A percentile compares a stretch with the other conserved stretches of the same genome.
Evolutionary conservation across 1,140 invertebrate species (phyloP).

Genomic region (Halictus rubicundus): DNA sequence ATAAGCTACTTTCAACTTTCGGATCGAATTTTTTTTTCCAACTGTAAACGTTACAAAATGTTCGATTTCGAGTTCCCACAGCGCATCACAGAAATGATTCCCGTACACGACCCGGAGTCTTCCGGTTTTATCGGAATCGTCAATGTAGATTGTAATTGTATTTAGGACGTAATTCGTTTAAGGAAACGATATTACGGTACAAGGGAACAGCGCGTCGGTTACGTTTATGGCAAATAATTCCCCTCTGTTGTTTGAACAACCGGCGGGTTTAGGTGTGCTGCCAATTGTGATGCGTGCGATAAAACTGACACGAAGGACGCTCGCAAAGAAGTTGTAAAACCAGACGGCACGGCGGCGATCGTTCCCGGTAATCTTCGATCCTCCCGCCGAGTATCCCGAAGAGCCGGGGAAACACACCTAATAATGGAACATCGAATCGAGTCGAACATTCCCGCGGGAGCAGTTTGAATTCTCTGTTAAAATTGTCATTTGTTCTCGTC

Average conservation of each 20-base stretch:
- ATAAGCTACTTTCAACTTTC: too few species aligned
- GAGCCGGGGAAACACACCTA: background rate
- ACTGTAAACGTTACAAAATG: too few species aligned
- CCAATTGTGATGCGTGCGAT: conserved; percentile 6
- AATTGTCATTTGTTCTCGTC: background rate
- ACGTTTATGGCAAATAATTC: conserved; percentile 33
- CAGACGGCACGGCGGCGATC: conserved; percentile 1
- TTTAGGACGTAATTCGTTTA: conserved; percentile 2
- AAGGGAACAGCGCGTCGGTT: background rate
- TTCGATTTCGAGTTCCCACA: too few species aligned
- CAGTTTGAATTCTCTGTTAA: too few species aligned
- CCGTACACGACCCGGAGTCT: too few species aligned
- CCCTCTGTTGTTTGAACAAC: background rate
- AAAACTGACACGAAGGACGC: background rate
- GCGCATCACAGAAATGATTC: too few species aligned
- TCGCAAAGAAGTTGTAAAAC: conserved; percentile 24
- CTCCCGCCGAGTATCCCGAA: background rate
- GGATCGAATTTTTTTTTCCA: too few species aligned
- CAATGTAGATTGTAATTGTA: background rate
- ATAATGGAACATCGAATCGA: conserved; percentile 1
- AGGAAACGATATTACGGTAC: background rate
- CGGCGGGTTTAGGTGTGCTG: background rate
- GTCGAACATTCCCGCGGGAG: too few species aligned
- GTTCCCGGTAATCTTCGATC: conserved; percentile 4
- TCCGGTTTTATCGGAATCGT: too few species aligned